Conservation (phyloP, 64 coral and sea anemone species). For the Stylophora pistillata region DNA sequence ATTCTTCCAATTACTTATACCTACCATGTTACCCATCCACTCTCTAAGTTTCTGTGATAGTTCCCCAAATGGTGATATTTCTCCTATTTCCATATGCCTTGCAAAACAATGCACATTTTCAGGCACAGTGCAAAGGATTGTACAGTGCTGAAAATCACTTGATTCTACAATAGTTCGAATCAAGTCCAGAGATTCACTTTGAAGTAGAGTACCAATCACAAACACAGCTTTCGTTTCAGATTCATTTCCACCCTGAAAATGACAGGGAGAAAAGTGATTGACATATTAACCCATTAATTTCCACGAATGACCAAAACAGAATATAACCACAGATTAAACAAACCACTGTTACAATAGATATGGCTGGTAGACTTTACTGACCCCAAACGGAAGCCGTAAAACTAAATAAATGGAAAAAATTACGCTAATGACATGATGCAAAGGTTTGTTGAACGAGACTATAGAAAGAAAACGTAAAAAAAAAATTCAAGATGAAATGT, state of each 20-base stretch:
- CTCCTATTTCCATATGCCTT: slow-evolving; percentile 34
- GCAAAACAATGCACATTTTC: slow-evolving; percentile 72
- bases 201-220: slow-evolving; percentile 70
- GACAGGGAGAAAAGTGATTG: neutral
- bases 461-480: neutral
- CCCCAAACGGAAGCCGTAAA: neutral
- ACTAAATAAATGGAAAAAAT: neutral
- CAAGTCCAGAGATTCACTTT: slow-evolving; percentile 60
- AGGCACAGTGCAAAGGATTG: slow-evolving; percentile 71
- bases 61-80: slow-evolving; percentile 80
- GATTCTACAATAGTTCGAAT: slow-evolving; percentile 67
- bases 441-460: neutral
- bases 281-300: too few species aligned
- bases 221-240: slow-evolving; percentile 94
- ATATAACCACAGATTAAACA: neutral
- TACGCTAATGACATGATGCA: neutral
- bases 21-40: slow-evolving; percentile 91
- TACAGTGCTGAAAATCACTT: slow-evolving; percentile 91
- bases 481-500: neutral
- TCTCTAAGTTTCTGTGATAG: slow-evolving; percentile 76
- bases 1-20: neutral
- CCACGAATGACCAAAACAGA: too few species aligned
- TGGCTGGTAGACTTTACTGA: neutral
- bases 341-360: neutral
- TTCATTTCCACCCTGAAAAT: slow-evolving; percentile 76